Evolutionary conservation across 2,113 vertebrate genomes (phyloP).

Genomic region (Caloenas nicobarica): DNA sequence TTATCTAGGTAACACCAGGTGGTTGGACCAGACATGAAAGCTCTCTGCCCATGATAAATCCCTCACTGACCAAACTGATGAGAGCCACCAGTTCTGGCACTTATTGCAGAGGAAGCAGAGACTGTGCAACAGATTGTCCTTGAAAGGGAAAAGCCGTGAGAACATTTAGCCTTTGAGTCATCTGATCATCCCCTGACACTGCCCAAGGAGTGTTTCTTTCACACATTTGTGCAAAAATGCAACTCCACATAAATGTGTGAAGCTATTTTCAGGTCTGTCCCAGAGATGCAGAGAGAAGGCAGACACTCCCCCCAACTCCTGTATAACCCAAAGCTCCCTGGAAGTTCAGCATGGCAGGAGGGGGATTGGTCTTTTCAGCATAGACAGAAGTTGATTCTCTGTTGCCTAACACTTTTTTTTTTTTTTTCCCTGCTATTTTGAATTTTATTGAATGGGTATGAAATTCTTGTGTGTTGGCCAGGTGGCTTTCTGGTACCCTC

Average conservation of each 20-base stretch:
- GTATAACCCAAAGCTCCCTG: not conserved
- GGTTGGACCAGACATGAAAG: not conserved
- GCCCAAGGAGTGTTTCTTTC: not conserved
- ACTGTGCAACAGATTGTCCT: constrained; percentile 25
- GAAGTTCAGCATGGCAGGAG: not conserved
- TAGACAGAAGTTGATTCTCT: not conserved
- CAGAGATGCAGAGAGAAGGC: not conserved
- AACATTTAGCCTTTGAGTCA: constrained; percentile 39
- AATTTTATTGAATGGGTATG: not conserved
- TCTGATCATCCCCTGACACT: constrained; percentile 28
- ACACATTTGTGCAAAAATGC: not conserved
- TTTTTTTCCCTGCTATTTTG: fast-evolving
- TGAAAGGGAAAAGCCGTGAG: constrained; percentile 36
- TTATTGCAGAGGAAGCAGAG: not conserved
- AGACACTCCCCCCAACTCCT: not conserved
- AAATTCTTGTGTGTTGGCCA: not conserved
- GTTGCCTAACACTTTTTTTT: not conserved
- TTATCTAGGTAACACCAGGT: not conserved
- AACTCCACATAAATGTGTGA: constrained; percentile 5
- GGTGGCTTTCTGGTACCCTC: not conserved
- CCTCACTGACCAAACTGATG: not conserved
- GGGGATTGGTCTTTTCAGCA: not conserved
- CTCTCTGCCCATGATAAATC: not conserved
- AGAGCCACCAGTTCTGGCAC: not conserved
- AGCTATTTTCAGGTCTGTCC: not conserved